phyloP scores from a whole-genome alignment of 2,797 vertebrate species.

The Enteromius argenteus region DNA sequence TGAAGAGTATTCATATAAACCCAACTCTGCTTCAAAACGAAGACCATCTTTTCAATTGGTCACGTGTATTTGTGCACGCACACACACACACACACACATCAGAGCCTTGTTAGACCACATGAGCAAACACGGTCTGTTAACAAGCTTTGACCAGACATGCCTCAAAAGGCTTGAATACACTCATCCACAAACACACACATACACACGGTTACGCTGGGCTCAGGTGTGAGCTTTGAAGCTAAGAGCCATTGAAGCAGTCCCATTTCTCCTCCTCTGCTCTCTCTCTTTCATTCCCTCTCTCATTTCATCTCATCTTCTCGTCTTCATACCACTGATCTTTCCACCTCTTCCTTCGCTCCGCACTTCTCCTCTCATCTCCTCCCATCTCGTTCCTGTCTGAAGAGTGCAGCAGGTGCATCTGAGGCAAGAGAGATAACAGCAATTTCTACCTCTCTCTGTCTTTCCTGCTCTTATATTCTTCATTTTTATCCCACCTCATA shows the following conservation, averaged over 20 bases:
- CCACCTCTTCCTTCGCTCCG: constrained; percentile 32
- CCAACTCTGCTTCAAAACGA: background rate
- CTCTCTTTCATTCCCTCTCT: constrained; percentile 49
- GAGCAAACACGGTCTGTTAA: constrained; percentile 45
- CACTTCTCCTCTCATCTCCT: constrained; percentile 45
- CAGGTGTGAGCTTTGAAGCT: constrained; percentile 76
- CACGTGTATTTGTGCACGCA: background rate
- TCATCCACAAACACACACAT: constrained; percentile 47
- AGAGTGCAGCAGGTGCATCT: constrained; percentile 68
- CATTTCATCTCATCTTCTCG: constrained; percentile 57
- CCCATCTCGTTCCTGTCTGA: constrained; percentile 55
- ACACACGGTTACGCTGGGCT: constrained; percentile 61
- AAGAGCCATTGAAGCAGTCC: constrained; percentile 67
- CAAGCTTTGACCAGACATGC: constrained; percentile 43
- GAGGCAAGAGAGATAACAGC: constrained; percentile 56
- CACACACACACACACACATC: constrained; percentile 26
- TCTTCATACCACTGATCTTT: constrained; percentile 52
- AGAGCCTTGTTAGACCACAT: constrained; percentile 41
- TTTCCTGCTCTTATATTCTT: constrained; percentile 23
- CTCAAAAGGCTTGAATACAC: constrained; percentile 35
- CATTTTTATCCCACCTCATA: constrained; percentile 43
- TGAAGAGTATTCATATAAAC: background rate
- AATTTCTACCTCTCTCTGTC: constrained; percentile 36
- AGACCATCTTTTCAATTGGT: constrained; percentile 3
- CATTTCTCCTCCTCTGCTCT: constrained; percentile 55